A percentile compares a stretch with the other conserved stretches of the same genome.
phyloP scores from a whole-genome alignment of 2,888 invertebrate genomes.

The Eupithecia centaureata region DNA sequence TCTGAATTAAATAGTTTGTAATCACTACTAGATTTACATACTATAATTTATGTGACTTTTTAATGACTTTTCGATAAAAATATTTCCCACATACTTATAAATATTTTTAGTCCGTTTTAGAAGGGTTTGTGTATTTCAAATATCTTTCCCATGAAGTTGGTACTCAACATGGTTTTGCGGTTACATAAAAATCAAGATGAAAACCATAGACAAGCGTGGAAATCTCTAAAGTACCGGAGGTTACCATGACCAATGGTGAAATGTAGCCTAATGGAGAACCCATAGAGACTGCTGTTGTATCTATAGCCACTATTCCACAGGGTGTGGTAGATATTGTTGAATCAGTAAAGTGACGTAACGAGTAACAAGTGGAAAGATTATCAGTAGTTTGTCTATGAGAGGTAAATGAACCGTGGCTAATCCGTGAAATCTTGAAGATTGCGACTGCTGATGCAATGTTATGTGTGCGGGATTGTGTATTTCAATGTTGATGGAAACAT shows the following conservation, averaged over 20 bases:
- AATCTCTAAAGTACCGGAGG: constrained; percentile 59
- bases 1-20: too few species aligned
- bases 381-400: constrained; percentile 20
- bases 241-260: constrained; percentile 59
- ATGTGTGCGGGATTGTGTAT: constrained; percentile 13
- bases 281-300: constrained; percentile 15
- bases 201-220: constrained; percentile 56
- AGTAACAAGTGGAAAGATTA: constrained; percentile 55
- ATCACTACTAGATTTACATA: too few species aligned
- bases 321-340: background rate
- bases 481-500: background rate
- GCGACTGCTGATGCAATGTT: constrained; percentile 46
- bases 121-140: background rate
- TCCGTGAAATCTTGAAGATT: constrained; percentile 65
- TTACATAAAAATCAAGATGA: constrained; percentile 59
- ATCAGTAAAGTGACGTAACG: constrained; percentile 16
- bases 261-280: constrained; percentile 45
- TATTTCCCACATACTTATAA: background rate
- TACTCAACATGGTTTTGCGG: constrained; percentile 16
- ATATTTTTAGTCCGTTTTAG: background rate
- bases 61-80: background rate
- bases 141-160: constrained; percentile 1
- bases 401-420: constrained; percentile 64
- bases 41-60: background rate
- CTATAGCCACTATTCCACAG: background rate